Base-by-base conservation (phyloP, 1,140 invertebrate species). In the Euwallacea fornicatus region DNA sequence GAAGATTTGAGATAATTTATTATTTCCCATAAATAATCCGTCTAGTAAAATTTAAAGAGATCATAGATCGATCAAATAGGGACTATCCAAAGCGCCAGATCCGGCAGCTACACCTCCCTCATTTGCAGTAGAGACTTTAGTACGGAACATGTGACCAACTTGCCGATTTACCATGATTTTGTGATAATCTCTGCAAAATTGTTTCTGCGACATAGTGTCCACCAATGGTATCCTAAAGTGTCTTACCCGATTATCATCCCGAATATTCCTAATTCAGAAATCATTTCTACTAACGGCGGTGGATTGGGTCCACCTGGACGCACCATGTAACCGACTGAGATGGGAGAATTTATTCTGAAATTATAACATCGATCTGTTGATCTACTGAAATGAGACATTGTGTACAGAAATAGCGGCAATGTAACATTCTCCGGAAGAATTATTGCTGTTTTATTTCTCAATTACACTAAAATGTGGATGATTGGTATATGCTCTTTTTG, bases 51-150 rank as follows among this genome's bases (percentile, higher is more conserved):
- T 33, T 33, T 33, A 33, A 33, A 33, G 21, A 47, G 46, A 10
- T 47, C n/a, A 47, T 10, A 47, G 6, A 72, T 89, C 87, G 50
- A 92, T 80, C 59, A 96, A 80, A 81, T 89, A 94, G 1, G 93
- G 92, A 78, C 91, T 93, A 81, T 99, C 97, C 0, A 99, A 83
- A 2, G 93, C 93, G 10, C 96, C 95, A 58, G 90, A 84, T 7
- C 97, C 97, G 42, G 93, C 92, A 10, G 92, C 92, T 15, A 99
- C 92, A 1, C 97, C 97, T 62, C 95, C 96, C 84, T 98, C 97
- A 81, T 98, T 89, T 7, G 90, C 89, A n/a, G 89, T 90, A 4
- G 88, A 85, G 0, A 88, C 78, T 84, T 99, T 99, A 0, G 95
- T 95, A 15, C 97, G 85, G 15, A 99, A 82, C 88, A 98, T 91